phyloP scores from a whole-genome alignment of 2,888 invertebrate species.

The Drosophila paranaensis region DNA sequence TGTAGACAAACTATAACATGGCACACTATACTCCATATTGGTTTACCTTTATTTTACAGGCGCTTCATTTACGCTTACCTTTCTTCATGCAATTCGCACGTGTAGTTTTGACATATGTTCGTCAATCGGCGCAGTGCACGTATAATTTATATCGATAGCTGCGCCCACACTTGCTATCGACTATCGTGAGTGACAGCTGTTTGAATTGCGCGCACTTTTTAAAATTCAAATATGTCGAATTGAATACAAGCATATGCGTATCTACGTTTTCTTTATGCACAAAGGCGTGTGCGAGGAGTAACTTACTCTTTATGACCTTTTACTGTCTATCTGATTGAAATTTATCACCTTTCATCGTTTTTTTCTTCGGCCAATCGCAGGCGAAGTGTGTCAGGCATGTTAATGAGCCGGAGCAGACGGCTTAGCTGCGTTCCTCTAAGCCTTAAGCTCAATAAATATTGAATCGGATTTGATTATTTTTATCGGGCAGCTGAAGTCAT shows the following conservation, averaged over 20 bases:
- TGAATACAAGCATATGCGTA: neutral
- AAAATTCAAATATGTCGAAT: slow-evolving; percentile 7
- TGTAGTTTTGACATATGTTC: neutral
- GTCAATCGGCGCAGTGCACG: neutral
- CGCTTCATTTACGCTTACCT: neutral
- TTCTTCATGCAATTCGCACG: slow-evolving; percentile 6
- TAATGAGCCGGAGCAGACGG: slow-evolving; percentile 50
- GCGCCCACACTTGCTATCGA: neutral
- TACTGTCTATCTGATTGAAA: slow-evolving; percentile 4
- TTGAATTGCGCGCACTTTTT: slow-evolving; percentile 19
- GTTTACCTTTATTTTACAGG: neutral
- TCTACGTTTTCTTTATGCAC: neutral
- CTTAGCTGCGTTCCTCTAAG: slow-evolving; percentile 22
- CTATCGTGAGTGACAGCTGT: neutral
- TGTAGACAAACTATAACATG: neutral
- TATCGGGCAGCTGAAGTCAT: slow-evolving; percentile 35
- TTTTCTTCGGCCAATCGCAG: slow-evolving; percentile 18
- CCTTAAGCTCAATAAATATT: slow-evolving; percentile 52
- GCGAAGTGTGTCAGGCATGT: slow-evolving; percentile 60
- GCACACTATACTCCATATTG: neutral
- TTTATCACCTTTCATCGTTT: slow-evolving; percentile 49
- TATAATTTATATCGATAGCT: slow-evolving; percentile 31
- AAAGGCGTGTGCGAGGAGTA: neutral
- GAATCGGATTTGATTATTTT: slow-evolving; percentile 39
- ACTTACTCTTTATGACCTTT: neutral